These are phyloP conservation scores for Esperia sulphurella DNA, from an alignment of 2,888 invertebrate species.

Conservation along the genomic window DNA sequence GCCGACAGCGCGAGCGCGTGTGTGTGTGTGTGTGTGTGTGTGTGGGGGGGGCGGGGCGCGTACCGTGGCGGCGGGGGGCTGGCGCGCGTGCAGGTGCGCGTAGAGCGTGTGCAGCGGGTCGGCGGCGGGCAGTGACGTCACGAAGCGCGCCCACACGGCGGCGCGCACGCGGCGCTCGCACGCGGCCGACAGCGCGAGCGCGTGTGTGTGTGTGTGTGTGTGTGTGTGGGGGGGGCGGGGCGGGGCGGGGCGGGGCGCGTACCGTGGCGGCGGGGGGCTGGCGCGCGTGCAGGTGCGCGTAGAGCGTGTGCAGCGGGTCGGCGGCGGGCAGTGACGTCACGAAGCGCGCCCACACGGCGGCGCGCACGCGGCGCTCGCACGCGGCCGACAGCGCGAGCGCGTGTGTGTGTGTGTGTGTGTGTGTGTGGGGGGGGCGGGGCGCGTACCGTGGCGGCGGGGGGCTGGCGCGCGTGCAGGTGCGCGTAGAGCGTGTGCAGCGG, in stretches of 20 bases:
- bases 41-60: too few relatives aligned
- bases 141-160: conserved; percentile 92
- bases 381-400: too few relatives aligned
- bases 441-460: conserved; percentile 86
- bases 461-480: conserved; percentile 87
- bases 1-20: too few relatives aligned
- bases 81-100: conserved; percentile 91
- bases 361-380: conserved; percentile 88
- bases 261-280: conserved; percentile 75
- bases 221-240: conserved; percentile 6
- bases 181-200: conserved; percentile 83
- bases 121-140: conserved; percentile 87
- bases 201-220: too few relatives aligned
- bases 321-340: conserved; percentile 88
- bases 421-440: too few relatives aligned
- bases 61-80: conserved; percentile 81
- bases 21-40: too few relatives aligned
- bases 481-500: conserved; percentile 97
- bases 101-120: conserved; percentile 97
- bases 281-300: conserved; percentile 92
- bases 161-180: conserved; percentile 89
- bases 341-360: conserved; percentile 92
- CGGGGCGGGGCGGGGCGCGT: conserved; percentile 1
- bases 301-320: conserved; percentile 96
- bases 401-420: too few relatives aligned